Evolutionary conservation across 2,888 invertebrate genomes (phyloP), one percentile per base, ranked within the genome.

Genomic region (Ophioninae sp.): DNA sequence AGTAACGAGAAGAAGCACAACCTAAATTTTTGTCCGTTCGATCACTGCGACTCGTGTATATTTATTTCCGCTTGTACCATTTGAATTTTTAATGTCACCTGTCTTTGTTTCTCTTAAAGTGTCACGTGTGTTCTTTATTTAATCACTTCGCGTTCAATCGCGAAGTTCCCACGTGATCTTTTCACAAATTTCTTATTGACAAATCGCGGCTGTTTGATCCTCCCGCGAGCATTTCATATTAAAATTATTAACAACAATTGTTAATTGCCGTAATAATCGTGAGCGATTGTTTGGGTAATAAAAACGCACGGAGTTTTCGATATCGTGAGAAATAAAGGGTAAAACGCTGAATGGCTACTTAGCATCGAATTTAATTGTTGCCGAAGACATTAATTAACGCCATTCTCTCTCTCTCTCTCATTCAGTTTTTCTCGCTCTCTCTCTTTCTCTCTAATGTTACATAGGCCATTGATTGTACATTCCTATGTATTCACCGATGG

Each of bases 391-490:
- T 87, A 87, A 87, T 88, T 88, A 88, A 89, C 87, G 86, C 85
- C 87, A 87, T 39, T 81, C 56, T 44, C 76, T 84, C 86, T 89
- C 57, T 82, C 56, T 59, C 76, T 83, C 86, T 89, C 57, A 81
- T 44, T 59, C 76, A 83, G 86, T 89, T 41, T 81, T 89, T 57
- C 17, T 57, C n/a, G 2, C 2, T 78, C 85, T 85, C 17, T 17
- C 23, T 65, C 17, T 57, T 20, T 82, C 59, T 57, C 74, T 83
- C 86, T 89, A 88, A 88, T 86, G 86, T 89, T 89, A 89, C 87
- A 87, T 89, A 89, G 89, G 89, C 89, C 89, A 89, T 89, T 89
- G 89, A 89, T 89, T 89, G 89, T 89, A 87, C 86, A 87, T 85
- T 80, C 74, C 85, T 81, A 80, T 86, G 83, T 86, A 82, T 81